Evolutionary conservation across 2,888 invertebrate genomes (phyloP).

Genomic region (Machimus atricapillus): DNA sequence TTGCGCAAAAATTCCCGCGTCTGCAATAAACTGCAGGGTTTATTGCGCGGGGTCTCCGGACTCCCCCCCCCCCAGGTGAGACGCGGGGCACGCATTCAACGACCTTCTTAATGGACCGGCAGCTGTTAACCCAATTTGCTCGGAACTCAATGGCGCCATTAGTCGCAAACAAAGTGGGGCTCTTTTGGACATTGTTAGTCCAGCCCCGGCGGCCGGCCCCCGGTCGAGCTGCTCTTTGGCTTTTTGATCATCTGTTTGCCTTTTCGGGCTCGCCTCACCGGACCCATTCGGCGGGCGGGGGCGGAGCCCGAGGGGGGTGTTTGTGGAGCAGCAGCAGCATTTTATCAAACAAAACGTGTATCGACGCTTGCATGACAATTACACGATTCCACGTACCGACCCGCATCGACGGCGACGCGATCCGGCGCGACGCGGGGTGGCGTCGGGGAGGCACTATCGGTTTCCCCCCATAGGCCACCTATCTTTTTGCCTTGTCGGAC

Average conservation of each 20-base stretch:
- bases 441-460: neutral
- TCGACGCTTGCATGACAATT: slow-evolving; percentile 9
- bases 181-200: slow-evolving; percentile 9
- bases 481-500: neutral
- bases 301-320: neutral
- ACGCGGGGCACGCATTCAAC: neutral
- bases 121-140: slow-evolving; percentile 30
- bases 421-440: neutral
- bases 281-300: neutral
- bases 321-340: neutral
- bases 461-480: neutral
- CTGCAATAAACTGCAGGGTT: neutral
- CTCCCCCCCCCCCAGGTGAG: neutral
- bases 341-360: neutral
- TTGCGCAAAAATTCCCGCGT: neutral
- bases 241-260: neutral
- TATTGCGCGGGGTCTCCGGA: neutral
- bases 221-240: neutral
- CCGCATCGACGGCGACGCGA: neutral
- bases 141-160: slow-evolving; percentile 22
- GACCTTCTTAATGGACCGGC: slow-evolving; percentile 31
- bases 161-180: neutral
- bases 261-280: neutral
- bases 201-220: neutral
- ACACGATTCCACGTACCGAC: neutral